Evolutionary conservation across 2,113 vertebrate genomes (phyloP).

Genomic region (Sebastes schlegelii): DNA sequence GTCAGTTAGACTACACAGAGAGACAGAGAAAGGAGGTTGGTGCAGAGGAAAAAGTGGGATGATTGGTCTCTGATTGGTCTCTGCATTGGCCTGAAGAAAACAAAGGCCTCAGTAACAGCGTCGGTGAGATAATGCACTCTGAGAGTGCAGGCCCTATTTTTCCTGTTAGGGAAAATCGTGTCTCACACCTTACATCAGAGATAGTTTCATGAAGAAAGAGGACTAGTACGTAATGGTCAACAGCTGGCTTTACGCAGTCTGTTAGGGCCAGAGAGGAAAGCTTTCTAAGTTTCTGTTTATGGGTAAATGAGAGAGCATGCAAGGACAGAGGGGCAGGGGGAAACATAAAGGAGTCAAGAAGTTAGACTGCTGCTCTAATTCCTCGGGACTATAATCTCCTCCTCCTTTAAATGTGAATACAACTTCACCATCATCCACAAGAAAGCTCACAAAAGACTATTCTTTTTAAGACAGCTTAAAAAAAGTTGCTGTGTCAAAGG

Average conservation of each 20-base stretch:
- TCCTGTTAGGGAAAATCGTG: constrained; percentile 82
- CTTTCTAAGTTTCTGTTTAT: constrained; percentile 51
- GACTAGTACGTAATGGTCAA: constrained; percentile 82
- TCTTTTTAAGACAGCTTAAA: too few species aligned
- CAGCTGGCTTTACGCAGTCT: constrained; percentile 74
- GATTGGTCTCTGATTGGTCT: constrained; percentile 41
- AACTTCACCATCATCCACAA: too few species aligned
- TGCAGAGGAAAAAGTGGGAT: constrained; percentile 15
- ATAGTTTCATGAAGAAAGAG: constrained; percentile 80
- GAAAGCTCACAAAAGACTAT: too few species aligned
- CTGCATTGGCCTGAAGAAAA: constrained; percentile 39
- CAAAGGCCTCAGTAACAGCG: constrained; percentile 57
- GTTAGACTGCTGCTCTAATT: too few species aligned
- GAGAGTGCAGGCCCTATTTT: constrained; percentile 74
- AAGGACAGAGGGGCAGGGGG: constrained; percentile 14
- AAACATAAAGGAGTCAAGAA: background rate
- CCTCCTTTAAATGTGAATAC: too few species aligned
- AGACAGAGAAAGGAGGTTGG: constrained; percentile 10
- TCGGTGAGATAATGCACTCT: constrained; percentile 78
- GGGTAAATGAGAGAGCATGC: constrained; percentile 33
- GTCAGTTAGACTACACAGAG: constrained; percentile 43
- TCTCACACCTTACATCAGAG: constrained; percentile 83
- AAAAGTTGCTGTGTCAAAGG: too few species aligned
- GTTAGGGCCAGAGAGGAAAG: constrained; percentile 48
- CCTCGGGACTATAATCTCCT: too few species aligned